Evolutionary conservation across 1,140 invertebrate genomes (phyloP).

Genomic region (Macrocentrus cingulum): DNA sequence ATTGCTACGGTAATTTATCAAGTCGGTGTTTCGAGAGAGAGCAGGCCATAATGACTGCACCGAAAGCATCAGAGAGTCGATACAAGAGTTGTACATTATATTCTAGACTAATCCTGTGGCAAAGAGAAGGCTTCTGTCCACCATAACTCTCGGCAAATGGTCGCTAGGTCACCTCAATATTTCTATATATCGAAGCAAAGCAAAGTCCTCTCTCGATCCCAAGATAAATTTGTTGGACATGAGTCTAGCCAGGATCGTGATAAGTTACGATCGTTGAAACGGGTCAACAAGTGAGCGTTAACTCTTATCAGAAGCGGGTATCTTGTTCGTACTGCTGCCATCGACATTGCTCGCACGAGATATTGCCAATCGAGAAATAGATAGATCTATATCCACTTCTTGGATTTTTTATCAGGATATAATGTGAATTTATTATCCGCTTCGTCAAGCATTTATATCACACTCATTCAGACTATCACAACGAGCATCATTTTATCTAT

Average conservation of each 20-base stretch:
- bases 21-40: too few species aligned
- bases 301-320: conserved; percentile 45
- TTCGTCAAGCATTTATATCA: too few species aligned
- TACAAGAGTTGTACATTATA: too few species aligned
- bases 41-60: neutral
- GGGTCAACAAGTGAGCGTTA: conserved; percentile 52
- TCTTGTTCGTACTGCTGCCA: conserved; percentile 35
- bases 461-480: too few species aligned
- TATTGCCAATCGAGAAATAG: conserved; percentile 43
- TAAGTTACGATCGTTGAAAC: conserved; percentile 45
- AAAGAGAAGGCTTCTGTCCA: neutral
- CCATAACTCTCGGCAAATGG: conserved; percentile 1
- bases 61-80: too few species aligned
- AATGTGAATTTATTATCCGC: too few species aligned
- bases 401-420: too few species aligned
- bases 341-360: conserved; percentile 23
- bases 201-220: conserved; percentile 2
- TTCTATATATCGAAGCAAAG: conserved; percentile 3
- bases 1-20: neutral
- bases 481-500: too few species aligned
- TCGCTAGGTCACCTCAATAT: conserved; percentile 5
- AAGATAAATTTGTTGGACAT: conserved; percentile 22
- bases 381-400: conserved; percentile 19
- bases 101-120: neutral
- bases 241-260: conserved; percentile 14